A percentile compares a stretch with the other conserved stretches of the same genome.
Conservation (phyloP, 1,140 invertebrate species). For the Drosophila melanogaster region Release_6_plus_ISO1_MT NT_037436.4:17814001-17814500, state of each 20-base stretch:
- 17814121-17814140: conserved; percentile 35
- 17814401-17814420: conserved; percentile 20
- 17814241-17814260: conserved; percentile 62
- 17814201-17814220: conserved; percentile 63
- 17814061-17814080: conserved; percentile 41
- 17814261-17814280: conserved; percentile 24
- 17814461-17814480: conserved; percentile 66
- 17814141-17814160: conserved; percentile 15
- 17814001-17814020: conserved; percentile 15
- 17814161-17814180: conserved; percentile 68
- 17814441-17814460: conserved; percentile 51
- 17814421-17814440: neutral
- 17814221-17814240: conserved; percentile 69
- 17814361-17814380: conserved; percentile 24
- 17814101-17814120: conserved; percentile 61
- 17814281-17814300: conserved; percentile 23
- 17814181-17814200: conserved; percentile 62
- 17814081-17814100: conserved; percentile 30
- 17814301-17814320: conserved; percentile 13
- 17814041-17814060: conserved; percentile 34
- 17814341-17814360: neutral
- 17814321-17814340: conserved; percentile 5
- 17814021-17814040: conserved; percentile 2
- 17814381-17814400: conserved; percentile 9
- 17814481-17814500: conserved; percentile 65